A percentile compares a stretch with the other conserved stretches of the same genome.
Evolutionary conservation across 2,888 invertebrate species (phyloP).

Genomic region (Amaurobius ferox): DNA sequence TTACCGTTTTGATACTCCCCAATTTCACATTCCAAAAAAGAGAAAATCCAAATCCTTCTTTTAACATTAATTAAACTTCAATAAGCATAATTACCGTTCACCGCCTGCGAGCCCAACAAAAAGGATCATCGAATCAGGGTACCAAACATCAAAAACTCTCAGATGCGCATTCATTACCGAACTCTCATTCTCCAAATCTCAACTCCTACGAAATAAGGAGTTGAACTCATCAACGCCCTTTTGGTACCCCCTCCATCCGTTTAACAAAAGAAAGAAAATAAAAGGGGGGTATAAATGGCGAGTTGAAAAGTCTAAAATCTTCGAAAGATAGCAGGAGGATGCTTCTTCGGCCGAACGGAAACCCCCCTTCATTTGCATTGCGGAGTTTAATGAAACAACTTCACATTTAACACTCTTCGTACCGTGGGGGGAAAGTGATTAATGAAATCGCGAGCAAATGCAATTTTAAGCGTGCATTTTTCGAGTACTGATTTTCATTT

Average conservation of each 20-base stretch:
- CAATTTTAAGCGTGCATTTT: constrained; percentile 70
- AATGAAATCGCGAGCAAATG: constrained; percentile 70
- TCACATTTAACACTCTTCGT: constrained; percentile 31
- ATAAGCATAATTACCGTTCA: constrained; percentile 6
- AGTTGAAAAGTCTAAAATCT: constrained; percentile 54
- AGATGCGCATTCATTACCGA: constrained; percentile 7
- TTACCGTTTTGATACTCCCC: background rate
- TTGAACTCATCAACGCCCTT: constrained; percentile 9
- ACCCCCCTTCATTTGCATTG: constrained; percentile 55
- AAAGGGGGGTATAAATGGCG: constrained; percentile 10
- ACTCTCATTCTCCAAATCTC: background rate
- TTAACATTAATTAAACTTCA: constrained; percentile 9
- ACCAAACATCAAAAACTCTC: constrained; percentile 14
- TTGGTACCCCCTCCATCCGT: background rate
- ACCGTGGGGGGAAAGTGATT: constrained; percentile 47
- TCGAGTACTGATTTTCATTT: constrained; percentile 56
- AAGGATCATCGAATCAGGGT: constrained; percentile 9
- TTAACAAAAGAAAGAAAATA: constrained; percentile 10
- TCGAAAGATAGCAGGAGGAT: constrained; percentile 36
- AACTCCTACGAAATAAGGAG: constrained; percentile 8
- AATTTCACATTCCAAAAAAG: background rate
- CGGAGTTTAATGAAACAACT: constrained; percentile 59
- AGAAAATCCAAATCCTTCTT: background rate
- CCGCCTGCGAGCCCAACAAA: background rate
- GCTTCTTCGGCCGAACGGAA: constrained; percentile 29